These are phyloP conservation scores for Epinephelus malabaricus DNA, from an alignment of 2,797 vertebrate genomes.

Conservation along the genomic window DNA sequence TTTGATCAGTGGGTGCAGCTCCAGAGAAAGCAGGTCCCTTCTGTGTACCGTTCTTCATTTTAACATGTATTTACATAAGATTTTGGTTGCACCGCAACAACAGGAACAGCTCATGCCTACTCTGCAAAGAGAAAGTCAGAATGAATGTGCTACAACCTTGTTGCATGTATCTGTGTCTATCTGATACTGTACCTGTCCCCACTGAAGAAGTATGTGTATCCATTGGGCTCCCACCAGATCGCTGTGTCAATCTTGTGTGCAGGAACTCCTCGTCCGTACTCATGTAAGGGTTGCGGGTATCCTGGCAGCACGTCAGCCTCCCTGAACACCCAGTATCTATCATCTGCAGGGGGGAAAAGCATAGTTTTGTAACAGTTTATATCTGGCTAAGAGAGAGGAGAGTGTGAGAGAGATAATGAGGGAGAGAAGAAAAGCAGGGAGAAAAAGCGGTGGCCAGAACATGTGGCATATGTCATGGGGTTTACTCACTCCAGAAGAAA, in stretches of 20 bases:
- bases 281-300: conserved; percentile 92
- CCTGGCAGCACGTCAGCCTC: conserved; percentile 95
- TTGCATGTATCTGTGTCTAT: neutral
- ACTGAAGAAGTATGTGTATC: conserved; percentile 95
- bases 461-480: conserved; percentile 35
- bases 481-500: conserved; percentile 37
- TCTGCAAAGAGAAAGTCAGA: too few species aligned
- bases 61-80: too few species aligned
- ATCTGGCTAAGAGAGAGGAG: neutral
- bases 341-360: conserved; percentile 80
- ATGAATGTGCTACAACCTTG: neutral
- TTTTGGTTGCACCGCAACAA: too few species aligned
- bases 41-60: too few species aligned
- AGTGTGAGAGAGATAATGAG: conserved; percentile 8
- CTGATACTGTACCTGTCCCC: conserved; percentile 88
- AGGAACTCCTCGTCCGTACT: conserved; percentile 92
- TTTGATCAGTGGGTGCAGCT: too few species aligned
- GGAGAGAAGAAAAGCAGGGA: conserved; percentile 12
- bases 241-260: conserved; percentile 91
- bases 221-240: conserved; percentile 97
- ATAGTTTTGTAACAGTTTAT: neutral
- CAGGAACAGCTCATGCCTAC: too few species aligned
- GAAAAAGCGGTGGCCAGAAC: conserved; percentile 13
- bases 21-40: too few species aligned
- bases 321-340: conserved; percentile 94